A percentile compares a stretch with the other conserved stretches of the same genome.
These are phyloP conservation scores for Meteorus colon DNA, from an alignment of 2,888 invertebrate genomes.

Conservation along the genomic window DNA sequence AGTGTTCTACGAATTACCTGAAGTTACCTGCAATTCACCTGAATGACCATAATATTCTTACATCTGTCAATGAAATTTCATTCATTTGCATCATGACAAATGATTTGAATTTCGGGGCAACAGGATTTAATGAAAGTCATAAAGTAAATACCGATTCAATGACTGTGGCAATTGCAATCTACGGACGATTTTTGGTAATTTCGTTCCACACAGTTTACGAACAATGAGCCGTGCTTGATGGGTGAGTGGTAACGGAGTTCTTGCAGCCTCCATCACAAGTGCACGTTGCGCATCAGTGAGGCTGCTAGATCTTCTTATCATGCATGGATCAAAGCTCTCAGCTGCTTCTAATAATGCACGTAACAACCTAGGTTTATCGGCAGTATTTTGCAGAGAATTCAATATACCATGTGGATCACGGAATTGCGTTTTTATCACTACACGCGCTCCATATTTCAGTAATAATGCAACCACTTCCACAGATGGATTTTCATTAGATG, in stretches of 20 bases:
- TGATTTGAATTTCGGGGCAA: too few species aligned
- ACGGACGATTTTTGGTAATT: conserved; percentile 76
- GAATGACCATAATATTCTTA: too few species aligned
- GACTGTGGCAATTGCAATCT: conserved; percentile 80
- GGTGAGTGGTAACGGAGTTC: conserved; percentile 80
- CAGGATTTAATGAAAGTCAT: conserved; percentile 74
- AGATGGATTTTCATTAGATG: conserved; percentile 82
- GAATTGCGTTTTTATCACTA: conserved; percentile 88
- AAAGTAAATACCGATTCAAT: conserved; percentile 81
- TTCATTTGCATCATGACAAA: too few species aligned
- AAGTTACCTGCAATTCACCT: too few species aligned
- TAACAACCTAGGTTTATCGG: conserved; percentile 75
- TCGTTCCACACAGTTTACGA: conserved; percentile 77
- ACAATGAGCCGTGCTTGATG: conserved; percentile 80
- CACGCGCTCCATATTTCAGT: conserved; percentile 85
- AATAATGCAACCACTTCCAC: conserved; percentile 81
- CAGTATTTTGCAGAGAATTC: conserved; percentile 83
- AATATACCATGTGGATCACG: conserved; percentile 89
- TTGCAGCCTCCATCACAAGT: conserved; percentile 79
- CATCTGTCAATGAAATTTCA: too few species aligned
- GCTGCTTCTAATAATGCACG: conserved; percentile 83
- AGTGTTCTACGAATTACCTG: too few species aligned
- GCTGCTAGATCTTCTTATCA: conserved; percentile 83
- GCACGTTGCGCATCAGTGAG: conserved; percentile 81
- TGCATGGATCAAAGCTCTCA: conserved; percentile 85